phyloP scores from a whole-genome alignment of 2,797 vertebrate species.

The Oophaga sylvatica region DNA sequence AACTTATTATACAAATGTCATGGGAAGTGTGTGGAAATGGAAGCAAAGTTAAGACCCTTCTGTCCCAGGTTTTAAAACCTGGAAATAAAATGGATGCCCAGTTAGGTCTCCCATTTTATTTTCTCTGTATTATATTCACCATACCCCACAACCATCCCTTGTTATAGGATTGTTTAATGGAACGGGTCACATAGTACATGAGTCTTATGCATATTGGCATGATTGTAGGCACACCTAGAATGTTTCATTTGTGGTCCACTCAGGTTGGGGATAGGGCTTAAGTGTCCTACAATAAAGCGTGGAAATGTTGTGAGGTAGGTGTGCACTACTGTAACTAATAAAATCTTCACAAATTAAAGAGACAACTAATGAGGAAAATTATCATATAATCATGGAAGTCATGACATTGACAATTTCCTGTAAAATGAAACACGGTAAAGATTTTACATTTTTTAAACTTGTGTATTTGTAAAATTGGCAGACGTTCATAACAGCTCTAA shows the following conservation, averaged over 20 bases:
- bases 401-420: background rate
- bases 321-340: background rate
- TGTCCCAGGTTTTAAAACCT: background rate
- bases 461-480: background rate
- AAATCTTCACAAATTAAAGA: background rate
- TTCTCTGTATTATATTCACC: too few relatives aligned
- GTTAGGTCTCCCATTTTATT: too few relatives aligned
- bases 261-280: too few relatives aligned
- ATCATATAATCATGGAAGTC: background rate
- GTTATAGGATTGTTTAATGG: too few relatives aligned
- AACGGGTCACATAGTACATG: too few relatives aligned
- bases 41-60: background rate
- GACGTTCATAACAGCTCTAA: background rate
- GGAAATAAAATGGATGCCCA: too few relatives aligned
- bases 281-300: too few relatives aligned
- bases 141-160: too few relatives aligned
- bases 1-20: background rate
- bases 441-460: background rate
- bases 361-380: background rate
- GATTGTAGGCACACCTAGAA: too few relatives aligned
- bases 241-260: too few relatives aligned
- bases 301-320: background rate
- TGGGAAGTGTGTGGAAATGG: background rate
- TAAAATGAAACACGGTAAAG: background rate
- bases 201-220: too few relatives aligned